Conservation (phyloP, 37 sponge, comb jelly and placozoan genomes). For the Chondrosia reniformis region DNA sequence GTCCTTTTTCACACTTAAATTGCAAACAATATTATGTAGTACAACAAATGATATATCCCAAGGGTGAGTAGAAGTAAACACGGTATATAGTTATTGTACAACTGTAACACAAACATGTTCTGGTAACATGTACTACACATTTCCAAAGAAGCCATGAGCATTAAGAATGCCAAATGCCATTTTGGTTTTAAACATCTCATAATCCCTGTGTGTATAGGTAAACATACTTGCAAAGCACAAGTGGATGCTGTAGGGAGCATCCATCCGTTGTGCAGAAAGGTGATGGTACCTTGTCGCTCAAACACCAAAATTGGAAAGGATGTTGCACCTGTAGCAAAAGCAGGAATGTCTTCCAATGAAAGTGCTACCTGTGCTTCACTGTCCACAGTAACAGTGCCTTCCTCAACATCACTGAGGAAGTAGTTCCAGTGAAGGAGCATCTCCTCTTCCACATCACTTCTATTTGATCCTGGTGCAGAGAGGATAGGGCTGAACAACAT, state of each 20-base stretch:
- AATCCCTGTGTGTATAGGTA: not conserved
- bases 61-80: too few relatives aligned
- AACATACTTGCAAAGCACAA: not conserved
- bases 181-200: conserved; percentile 6
- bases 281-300: not conserved
- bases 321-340: conserved; percentile 19
- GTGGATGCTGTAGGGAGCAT: not conserved
- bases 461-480: not conserved
- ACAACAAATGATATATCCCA: too few relatives aligned
- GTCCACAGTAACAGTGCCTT: conserved; percentile 1
- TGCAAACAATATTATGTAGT: too few relatives aligned
- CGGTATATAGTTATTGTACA: too few relatives aligned
- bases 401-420: not conserved
- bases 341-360: conserved; percentile 11
- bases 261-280: not conserved
- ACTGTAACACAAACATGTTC: not conserved
- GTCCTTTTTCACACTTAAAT: not conserved
- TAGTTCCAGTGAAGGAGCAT: not conserved
- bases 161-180: conserved; percentile 16
- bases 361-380: not conserved
- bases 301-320: conserved; percentile 6
- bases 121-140: conserved; percentile 4
- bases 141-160: conserved; percentile 21
- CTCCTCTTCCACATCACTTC: conserved; percentile 5
- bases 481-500: conserved; percentile 5